Evolutionary conservation across 2,113 vertebrate genomes (phyloP), one percentile per base, ranked within the genome.

Genomic region (Brachyhypopomus occidentalis): DNA sequence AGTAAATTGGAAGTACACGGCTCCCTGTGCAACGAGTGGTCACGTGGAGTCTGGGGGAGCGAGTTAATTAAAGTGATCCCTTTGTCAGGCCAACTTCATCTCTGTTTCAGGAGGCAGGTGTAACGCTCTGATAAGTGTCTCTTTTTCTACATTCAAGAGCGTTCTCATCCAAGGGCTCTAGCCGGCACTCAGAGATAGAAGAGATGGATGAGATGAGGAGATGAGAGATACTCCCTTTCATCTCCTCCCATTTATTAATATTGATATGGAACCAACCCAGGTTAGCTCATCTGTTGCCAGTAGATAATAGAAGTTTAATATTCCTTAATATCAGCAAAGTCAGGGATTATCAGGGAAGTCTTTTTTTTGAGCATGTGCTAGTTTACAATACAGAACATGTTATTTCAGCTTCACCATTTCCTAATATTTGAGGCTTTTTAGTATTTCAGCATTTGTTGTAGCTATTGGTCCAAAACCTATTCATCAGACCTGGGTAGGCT

Each of bases 21-120:
- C 36, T 52, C 45, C 45, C 45, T 52, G 45, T 14, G 45, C 45
- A 52, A 52, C 11, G 5, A 52, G 45, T 17, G 22, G 20, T n/a
- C 71, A 63, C 14, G 7, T 62, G 27, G 41, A 34, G 25, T 59
- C 25, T 73, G 3, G 20, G 45, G 60, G 14, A 67, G 6, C 25
- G 36, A 75, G 59, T 75, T 75, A 80, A 80, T 80, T 73, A 78
- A 67, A 67, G 59, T 12, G 19, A 77, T 56, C 60, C 30, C n/a
- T 56, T 58, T 69, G 56, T 78, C 52, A 23, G 19, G 16, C 36
- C 55, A 36, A 41, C 34, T 56, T 20, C 58, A 55, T 30, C 19
- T 30, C 83, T 55, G n/a, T 27, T 80, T 12, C 36, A 74, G 16
- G 60, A 73, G 27, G 69, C 69, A 59, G 8, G 62, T 52, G 64